Conservation (phyloP, 2,113 vertebrate species). For the Saguinus midas region DNA sequence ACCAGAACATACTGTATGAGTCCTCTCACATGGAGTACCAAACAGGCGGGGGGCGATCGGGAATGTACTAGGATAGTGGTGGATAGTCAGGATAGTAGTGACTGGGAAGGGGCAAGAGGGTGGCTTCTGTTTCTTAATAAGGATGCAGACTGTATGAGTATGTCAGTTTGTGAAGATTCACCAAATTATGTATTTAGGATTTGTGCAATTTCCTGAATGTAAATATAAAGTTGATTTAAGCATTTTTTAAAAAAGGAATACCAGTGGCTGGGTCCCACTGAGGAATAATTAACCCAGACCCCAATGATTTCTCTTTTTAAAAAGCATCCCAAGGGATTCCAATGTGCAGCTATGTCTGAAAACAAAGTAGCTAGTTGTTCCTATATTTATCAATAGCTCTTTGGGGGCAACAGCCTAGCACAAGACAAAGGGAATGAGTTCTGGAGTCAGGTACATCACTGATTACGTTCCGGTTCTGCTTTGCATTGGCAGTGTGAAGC, state of each 20-base stretch:
- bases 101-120: not conserved
- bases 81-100: not conserved
- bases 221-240: not conserved
- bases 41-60: not conserved
- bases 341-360: not conserved
- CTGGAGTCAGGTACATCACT: not conserved
- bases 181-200: not conserved
- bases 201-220: not conserved
- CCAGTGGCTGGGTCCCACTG: not conserved
- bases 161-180: not conserved
- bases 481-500: not conserved
- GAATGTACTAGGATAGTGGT: too few relatives aligned
- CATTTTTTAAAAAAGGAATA: not conserved
- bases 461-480: not conserved
- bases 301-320: not conserved
- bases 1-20: not conserved
- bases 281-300: not conserved
- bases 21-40: not conserved
- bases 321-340: not conserved
- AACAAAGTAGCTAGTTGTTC: not conserved
- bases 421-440: not conserved
- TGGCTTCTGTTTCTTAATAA: not conserved
- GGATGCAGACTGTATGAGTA: not conserved
- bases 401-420: not conserved
- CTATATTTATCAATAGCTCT: not conserved